A percentile compares a stretch with the other conserved stretches of the same genome.
These are phyloP conservation scores for Rutilus rutilus DNA, from an alignment of 2,113 vertebrate species.

Conservation along the genomic window DNA sequence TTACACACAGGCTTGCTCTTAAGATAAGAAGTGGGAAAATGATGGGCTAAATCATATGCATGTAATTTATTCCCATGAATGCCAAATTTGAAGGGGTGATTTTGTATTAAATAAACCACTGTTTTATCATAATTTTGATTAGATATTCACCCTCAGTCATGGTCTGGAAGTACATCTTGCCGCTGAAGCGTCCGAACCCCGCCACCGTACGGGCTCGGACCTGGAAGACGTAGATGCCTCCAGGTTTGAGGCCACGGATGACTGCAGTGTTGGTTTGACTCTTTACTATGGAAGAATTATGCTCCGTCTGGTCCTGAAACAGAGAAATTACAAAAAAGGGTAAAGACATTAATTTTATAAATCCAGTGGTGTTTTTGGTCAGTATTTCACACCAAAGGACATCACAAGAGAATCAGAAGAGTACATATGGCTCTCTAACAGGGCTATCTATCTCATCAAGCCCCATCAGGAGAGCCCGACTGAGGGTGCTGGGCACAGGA, in stretches of 20 bases:
- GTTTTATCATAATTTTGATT: constrained; percentile 38
- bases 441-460: constrained; percentile 35
- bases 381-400: constrained; percentile 19
- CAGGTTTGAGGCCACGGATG: constrained; percentile 90
- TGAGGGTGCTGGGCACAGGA: background rate
- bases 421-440: constrained; percentile 48
- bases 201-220: constrained; percentile 97
- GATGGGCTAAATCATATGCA: constrained; percentile 7
- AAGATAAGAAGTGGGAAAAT: constrained; percentile 49
- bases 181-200: constrained; percentile 95
- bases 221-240: constrained; percentile 98
- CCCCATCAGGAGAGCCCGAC: background rate
- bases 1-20: constrained; percentile 13
- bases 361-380: background rate
- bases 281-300: constrained; percentile 88
- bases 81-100: background rate
- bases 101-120: background rate
- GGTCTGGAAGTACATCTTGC: constrained; percentile 99
- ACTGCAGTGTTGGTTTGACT: constrained; percentile 95
- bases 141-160: constrained; percentile 91
- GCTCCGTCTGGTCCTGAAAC: constrained; percentile 88
- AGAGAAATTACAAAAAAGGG: constrained; percentile 10
- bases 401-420: background rate
- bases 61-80: constrained; percentile 3
- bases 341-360: constrained; percentile 25